These are phyloP conservation scores for Melieria omissa DNA, from an alignment of 2,888 invertebrate genomes.

Conservation along the genomic window DNA sequence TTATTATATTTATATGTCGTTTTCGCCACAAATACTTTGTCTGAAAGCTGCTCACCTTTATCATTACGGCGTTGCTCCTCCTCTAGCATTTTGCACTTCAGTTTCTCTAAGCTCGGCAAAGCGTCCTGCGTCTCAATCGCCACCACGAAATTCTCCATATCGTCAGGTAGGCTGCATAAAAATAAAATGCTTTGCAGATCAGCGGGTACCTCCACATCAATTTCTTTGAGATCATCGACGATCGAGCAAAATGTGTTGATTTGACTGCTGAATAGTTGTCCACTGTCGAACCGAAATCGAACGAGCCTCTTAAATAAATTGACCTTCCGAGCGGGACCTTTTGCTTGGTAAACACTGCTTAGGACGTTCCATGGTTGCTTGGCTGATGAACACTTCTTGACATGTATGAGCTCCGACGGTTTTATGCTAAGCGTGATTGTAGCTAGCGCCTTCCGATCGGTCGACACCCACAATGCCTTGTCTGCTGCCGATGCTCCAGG, in stretches of 20 bases:
- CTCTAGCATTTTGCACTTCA: conserved; percentile 17
- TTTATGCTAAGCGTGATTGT: neutral
- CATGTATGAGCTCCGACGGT: neutral
- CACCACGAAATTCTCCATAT: conserved; percentile 28
- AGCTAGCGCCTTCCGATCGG: conserved; percentile 12
- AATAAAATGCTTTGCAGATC: conserved; percentile 14
- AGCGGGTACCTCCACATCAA: neutral
- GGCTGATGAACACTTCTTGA: neutral
- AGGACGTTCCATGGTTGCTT: conserved; percentile 9
- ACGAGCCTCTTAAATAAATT: conserved; percentile 6
- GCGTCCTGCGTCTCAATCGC: conserved; percentile 21
- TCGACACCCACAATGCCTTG: neutral
- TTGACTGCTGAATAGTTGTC: conserved; percentile 1
- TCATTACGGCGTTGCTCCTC: conserved; percentile 22
- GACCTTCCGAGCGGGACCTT: conserved; percentile 11
- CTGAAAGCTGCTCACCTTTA: conserved; percentile 8
- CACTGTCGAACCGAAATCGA: neutral
- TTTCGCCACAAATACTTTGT: conserved; percentile 20
- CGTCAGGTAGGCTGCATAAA: conserved; percentile 6
- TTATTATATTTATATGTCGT: conserved; percentile 18
- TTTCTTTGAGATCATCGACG: conserved; percentile 5
- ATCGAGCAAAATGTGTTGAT: conserved; percentile 19
- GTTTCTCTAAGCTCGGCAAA: neutral
- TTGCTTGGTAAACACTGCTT: neutral
- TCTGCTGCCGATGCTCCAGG: neutral